A percentile compares a stretch with the other conserved stretches of the same genome.
phyloP scores from a whole-genome alignment of 2,113 vertebrate genomes.

The Probosciger aterrimus region DNA sequence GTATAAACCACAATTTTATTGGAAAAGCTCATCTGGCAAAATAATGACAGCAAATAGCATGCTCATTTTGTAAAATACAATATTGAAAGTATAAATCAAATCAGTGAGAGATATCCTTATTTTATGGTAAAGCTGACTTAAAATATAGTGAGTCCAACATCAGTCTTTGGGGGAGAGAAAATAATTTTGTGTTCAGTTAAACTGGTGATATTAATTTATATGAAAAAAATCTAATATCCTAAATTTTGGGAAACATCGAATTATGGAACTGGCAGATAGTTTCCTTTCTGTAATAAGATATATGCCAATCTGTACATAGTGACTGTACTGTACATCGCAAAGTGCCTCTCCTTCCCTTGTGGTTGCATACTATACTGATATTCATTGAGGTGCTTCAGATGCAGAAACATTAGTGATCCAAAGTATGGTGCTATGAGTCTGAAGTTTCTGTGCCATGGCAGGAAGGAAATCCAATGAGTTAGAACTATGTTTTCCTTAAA shows the following conservation, averaged over 20 bases:
- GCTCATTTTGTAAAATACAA: constrained; percentile 16
- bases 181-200: background rate
- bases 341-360: background rate
- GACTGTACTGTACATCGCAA: background rate
- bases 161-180: background rate
- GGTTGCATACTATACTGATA: background rate
- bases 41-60: background rate
- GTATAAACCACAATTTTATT: background rate
- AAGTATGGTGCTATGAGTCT: background rate
- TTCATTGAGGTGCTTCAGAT: background rate
- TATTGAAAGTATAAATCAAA: constrained; percentile 33
- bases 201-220: background rate
- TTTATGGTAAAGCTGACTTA: background rate
- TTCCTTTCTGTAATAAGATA: background rate
- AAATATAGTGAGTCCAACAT: background rate
- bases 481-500: background rate
- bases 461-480: background rate
- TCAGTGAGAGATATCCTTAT: background rate
- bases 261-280: background rate
- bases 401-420: background rate
- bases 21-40: background rate
- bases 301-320: background rate
- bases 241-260: background rate
- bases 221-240: background rate
- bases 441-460: background rate